A percentile compares a stretch with the other conserved stretches of the same genome.
Conservation (phyloP, 2,113 vertebrate species). For the Strix aluco region DNA sequence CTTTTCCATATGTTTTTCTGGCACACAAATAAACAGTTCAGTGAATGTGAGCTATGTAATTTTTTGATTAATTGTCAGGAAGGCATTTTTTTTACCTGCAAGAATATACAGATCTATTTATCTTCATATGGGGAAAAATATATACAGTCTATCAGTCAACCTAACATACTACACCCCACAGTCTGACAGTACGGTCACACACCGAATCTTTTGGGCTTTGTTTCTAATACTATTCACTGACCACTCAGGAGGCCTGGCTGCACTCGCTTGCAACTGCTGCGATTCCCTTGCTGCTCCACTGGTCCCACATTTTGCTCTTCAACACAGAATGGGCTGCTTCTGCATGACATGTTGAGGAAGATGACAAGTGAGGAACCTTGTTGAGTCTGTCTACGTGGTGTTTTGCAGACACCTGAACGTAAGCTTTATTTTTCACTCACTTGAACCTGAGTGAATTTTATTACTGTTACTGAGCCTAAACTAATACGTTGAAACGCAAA, state of each 20-base stretch:
- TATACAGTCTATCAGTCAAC: not conserved
- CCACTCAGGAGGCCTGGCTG: not conserved
- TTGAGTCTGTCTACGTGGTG: not conserved
- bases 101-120: not conserved
- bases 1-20: not conserved
- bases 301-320: not conserved
- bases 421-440: not conserved
- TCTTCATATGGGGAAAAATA: not conserved
- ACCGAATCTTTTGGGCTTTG: not conserved
- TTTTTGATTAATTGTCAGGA: not conserved
- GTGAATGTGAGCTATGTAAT: not conserved
- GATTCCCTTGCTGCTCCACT: not conserved
- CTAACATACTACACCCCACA: not conserved
- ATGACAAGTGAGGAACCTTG: not conserved
- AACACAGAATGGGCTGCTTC: not conserved
- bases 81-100: not conserved
- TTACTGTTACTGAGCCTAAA: not conserved
- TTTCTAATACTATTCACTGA: not conserved
- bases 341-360: fast-evolving
- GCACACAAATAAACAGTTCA: not conserved
- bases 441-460: not conserved
- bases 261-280: not conserved
- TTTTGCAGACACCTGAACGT: not conserved
- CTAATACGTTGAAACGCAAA: not conserved
- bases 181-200: not conserved